Percentiles rank a stretch among this genome's conserved stretches.
These are phyloP conservation scores for Mormyrus hasselquistii DNA, from an alignment of 2,797 vertebrate genomes.

Conservation along the genomic window DNA sequence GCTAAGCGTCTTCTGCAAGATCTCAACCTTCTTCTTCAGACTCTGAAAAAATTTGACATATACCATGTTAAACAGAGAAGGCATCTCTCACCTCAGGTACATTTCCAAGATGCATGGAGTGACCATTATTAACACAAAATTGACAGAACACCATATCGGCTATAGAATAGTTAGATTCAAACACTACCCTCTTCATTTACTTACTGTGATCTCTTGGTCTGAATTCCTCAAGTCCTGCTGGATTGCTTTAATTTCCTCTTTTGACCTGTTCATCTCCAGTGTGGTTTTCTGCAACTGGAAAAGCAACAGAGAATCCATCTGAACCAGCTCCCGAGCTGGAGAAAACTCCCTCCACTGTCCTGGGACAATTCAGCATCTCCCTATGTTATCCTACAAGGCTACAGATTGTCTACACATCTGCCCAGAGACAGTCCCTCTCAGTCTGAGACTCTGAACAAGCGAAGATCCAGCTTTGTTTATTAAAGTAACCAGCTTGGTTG, in stretches of 20 bases:
- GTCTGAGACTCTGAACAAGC: neutral
- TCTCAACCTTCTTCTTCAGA: constrained; percentile 84
- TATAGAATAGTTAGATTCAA: neutral
- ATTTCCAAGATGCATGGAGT: neutral
- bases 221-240: constrained; percentile 80
- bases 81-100: neutral
- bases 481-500: neutral
- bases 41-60: constrained; percentile 57
- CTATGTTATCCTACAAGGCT: neutral
- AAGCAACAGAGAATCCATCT: constrained; percentile 10
- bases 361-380: neutral
- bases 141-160: neutral
- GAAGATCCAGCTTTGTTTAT: neutral
- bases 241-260: constrained; percentile 73
- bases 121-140: neutral
- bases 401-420: neutral
- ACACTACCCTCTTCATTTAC: constrained; percentile 14
- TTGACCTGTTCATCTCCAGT: constrained; percentile 62
- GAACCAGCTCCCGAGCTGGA: neutral
- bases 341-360: neutral
- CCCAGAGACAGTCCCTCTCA: neutral
- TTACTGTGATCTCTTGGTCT: constrained; percentile 84
- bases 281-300: constrained; percentile 71
- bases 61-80: constrained; percentile 6
- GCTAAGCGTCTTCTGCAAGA: constrained; percentile 86